These are phyloP conservation scores for Diabrotica virgifera DNA, from an alignment of 1,140 invertebrate genomes.

Conservation along the genomic window DNA sequence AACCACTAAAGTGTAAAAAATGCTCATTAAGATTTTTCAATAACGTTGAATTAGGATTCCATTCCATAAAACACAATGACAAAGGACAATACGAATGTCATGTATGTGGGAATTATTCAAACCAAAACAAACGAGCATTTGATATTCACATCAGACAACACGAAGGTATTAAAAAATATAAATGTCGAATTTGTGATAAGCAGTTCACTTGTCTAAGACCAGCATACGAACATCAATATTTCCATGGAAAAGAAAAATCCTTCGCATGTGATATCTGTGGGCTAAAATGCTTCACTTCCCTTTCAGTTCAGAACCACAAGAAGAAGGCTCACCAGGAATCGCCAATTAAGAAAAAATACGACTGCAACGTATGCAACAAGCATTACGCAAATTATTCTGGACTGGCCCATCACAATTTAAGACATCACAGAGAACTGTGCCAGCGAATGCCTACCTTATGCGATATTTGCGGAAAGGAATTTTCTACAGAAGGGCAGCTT, in stretches of 20 bases:
- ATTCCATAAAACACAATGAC: constrained; percentile 41
- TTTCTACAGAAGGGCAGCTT: background rate
- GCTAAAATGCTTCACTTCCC: constrained; percentile 62
- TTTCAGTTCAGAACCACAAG: background rate
- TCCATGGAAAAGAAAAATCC: constrained; percentile 56
- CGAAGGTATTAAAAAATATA: constrained; percentile 71
- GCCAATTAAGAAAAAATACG: background rate
- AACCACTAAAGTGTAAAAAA: constrained; percentile 39
- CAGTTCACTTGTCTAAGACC: constrained; percentile 46
- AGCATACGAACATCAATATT: constrained; percentile 42
- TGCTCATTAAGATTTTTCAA: constrained; percentile 39
- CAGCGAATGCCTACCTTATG: background rate
- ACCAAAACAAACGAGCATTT: constrained; percentile 44
- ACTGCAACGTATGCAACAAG: background rate
- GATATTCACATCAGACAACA: constrained; percentile 54
- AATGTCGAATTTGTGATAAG: constrained; percentile 63
- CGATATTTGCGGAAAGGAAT: background rate
- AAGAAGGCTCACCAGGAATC: constrained; percentile 2
- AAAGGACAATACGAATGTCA: constrained; percentile 47
- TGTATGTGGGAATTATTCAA: constrained; percentile 46
- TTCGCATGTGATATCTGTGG: constrained; percentile 59
- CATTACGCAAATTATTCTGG: background rate
- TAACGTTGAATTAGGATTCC: constrained; percentile 37
- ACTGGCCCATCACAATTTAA: background rate
- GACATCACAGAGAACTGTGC: background rate